Base-by-base conservation (phyloP, 2,113 vertebrate species). In the Balaenoptera acutorostrata region DNA sequence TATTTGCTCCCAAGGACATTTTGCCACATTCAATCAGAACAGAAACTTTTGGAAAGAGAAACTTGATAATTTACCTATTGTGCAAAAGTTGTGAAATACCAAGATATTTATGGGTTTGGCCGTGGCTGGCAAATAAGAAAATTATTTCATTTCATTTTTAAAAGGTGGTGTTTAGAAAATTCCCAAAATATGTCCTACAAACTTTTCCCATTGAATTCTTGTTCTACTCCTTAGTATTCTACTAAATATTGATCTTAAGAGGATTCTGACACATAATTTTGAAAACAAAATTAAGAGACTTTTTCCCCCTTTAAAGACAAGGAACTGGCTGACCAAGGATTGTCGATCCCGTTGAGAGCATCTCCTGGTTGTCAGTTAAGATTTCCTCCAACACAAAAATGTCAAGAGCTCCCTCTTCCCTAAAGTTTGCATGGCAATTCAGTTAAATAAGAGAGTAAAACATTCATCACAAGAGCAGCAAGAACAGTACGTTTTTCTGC, bases 31-130 rank as follows among this genome's bases (percentile, higher is more conserved):
- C 71, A 59, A 92, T 46, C 36, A 68, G 72, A 36, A 74, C 52
- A 72, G 68, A 84, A 91, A 78, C 31, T 46, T 95, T 90, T 93
- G 55, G 49, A n/a, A 80, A 69, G 46, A 84, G 69, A 86, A 94
- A 83, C 20, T 21, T 87, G 89, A 78, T 63, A 96, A 90, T 82
- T 39, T 78, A 44, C 6, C 13, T 55, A 21, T 15, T 46, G 4
- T 83, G 18, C 55, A 90, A 36, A 59, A 49, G 46, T 88, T 90
- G 71, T 57, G 39, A 80, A 80, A 90, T 96, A 82, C 57, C 12
- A 77, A 64, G 44, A 69, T 71, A 39, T 49, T 77, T 87, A 44
- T 57, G 66, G 27, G 11, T 82, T 95, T 96, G 90, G 49, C 85
- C 68, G 46, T 31, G 71, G 41, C 46, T 57, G 85, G 49, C 46